Percentiles rank a stretch among this genome's conserved stretches.
Evolutionary conservation across 1,140 invertebrate species (phyloP).

Genomic region (Bacillus rossius): DNA sequence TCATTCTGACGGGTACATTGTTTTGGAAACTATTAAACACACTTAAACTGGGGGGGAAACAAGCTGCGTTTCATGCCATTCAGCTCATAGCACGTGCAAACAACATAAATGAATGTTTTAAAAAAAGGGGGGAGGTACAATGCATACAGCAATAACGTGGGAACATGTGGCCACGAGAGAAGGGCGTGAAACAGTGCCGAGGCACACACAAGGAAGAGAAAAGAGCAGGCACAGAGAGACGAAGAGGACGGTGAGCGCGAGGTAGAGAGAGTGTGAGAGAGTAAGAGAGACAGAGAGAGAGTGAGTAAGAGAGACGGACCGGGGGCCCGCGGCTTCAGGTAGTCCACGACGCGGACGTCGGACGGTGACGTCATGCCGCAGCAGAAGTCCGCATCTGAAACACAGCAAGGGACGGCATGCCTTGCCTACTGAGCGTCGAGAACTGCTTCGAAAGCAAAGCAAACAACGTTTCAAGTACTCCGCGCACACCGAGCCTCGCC

Average conservation of each 20-base stretch:
- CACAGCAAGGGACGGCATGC: constrained; percentile 33
- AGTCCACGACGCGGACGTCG: constrained; percentile 42
- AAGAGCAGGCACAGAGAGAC: constrained; percentile 1
- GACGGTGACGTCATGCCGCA: constrained; percentile 71
- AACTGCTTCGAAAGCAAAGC: too few relatives aligned
- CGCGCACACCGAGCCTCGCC: too few relatives aligned
- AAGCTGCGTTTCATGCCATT: too few relatives aligned
- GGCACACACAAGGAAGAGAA: not conserved
- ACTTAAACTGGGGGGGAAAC: too few relatives aligned
- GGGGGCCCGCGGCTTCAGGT: not conserved
- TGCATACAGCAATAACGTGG: not conserved
- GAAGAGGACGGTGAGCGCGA: not conserved
- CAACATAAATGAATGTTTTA: too few relatives aligned
- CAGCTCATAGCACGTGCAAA: too few relatives aligned
- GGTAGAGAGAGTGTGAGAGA: not conserved
- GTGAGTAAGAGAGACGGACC: constrained; percentile 15
- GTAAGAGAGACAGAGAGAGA: constrained; percentile 1
- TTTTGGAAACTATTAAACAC: too few relatives aligned
- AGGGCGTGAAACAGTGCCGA: not conserved
- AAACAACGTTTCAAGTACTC: too few relatives aligned
- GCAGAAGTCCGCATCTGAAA: constrained; percentile 85
- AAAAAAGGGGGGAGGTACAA: too few relatives aligned
- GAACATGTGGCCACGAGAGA: not conserved
- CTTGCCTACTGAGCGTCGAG: too few relatives aligned
- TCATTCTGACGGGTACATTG: too few relatives aligned